phyloP scores from a whole-genome alignment of 2,113 vertebrate genomes.

The Proterorhinus semilunaris region DNA sequence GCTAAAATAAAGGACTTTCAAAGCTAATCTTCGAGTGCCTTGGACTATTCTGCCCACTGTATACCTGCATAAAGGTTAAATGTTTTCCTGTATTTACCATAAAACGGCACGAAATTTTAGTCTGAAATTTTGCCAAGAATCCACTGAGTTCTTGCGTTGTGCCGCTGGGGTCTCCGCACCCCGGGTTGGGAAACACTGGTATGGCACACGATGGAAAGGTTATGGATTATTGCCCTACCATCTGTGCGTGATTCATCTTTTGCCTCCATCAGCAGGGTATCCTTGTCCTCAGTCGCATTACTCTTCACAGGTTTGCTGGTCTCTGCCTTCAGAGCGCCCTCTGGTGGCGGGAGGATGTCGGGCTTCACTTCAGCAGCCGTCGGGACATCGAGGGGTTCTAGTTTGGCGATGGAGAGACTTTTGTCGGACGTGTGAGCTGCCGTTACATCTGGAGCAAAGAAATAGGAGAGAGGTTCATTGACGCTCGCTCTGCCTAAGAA shows the following conservation, averaged over 20 bases:
- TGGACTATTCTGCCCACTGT: too few species aligned
- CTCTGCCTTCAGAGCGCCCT: constrained; percentile 19
- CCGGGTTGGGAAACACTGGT: too few species aligned
- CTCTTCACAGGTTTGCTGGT: constrained; percentile 16
- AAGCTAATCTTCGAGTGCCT: too few species aligned
- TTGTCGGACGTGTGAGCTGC: constrained; percentile 12
- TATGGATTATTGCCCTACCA: constrained; percentile 26
- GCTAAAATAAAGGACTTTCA: too few species aligned
- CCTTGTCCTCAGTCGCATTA: constrained; percentile 39
- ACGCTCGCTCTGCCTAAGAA: not conserved
- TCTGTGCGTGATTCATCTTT: constrained; percentile 47
- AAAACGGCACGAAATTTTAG: too few species aligned
- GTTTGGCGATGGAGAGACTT: constrained; percentile 18
- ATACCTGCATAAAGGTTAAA: too few species aligned
- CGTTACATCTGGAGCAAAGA: constrained; percentile 7
- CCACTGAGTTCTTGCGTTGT: too few species aligned
- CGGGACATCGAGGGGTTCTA: constrained; percentile 15
- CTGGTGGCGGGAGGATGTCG: constrained; percentile 26
- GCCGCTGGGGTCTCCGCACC: too few species aligned
- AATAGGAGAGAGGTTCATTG: not conserved
- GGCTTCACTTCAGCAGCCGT: constrained; percentile 19
- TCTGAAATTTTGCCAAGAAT: too few species aligned
- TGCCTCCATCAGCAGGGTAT: constrained; percentile 48
- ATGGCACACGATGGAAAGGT: too few species aligned
- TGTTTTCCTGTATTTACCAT: too few species aligned